Evolutionary conservation across 2,888 invertebrate species (phyloP).

Genomic region (Electrophaes corylata): DNA sequence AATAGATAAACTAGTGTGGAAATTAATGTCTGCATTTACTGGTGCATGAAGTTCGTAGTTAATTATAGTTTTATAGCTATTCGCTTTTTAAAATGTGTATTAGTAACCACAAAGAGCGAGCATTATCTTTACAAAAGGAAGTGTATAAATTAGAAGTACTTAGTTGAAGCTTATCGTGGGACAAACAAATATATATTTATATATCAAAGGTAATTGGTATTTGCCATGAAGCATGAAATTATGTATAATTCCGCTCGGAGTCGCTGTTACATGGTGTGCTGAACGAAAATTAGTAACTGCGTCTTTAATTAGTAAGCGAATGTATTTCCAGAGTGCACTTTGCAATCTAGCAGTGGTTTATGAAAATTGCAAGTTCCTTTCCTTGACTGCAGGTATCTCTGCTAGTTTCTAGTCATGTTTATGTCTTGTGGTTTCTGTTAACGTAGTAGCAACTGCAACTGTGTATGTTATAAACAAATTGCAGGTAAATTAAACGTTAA

Average conservation of each 20-base stretch:
- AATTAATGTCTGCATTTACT: conserved; percentile 85
- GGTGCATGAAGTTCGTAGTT: conserved; percentile 84
- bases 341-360: conserved; percentile 34
- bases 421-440: conserved; percentile 31
- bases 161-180: conserved; percentile 65
- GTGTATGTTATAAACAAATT: conserved; percentile 21
- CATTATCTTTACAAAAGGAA: conserved; percentile 80
- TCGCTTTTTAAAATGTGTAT: conserved; percentile 77
- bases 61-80: conserved; percentile 82
- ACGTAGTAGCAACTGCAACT: conserved; percentile 19
- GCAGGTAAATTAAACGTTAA: background rate
- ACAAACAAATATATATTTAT: conserved; percentile 63
- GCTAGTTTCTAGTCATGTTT: conserved; percentile 25
- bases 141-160: conserved; percentile 73
- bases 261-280: conserved; percentile 29
- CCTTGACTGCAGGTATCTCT: conserved; percentile 30
- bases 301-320: conserved; percentile 35
- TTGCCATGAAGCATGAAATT: conserved; percentile 67
- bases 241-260: conserved; percentile 50
- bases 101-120: conserved; percentile 76
- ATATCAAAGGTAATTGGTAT: conserved; percentile 68
- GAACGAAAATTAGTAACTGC: conserved; percentile 34
- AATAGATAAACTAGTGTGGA: conserved; percentile 84
- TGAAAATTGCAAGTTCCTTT: conserved; percentile 35
- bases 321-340: conserved; percentile 34